Percentiles rank a stretch among this genome's conserved stretches.
phyloP scores from a whole-genome alignment of 2,113 vertebrate species.

The Ploceus nigricollis region DNA sequence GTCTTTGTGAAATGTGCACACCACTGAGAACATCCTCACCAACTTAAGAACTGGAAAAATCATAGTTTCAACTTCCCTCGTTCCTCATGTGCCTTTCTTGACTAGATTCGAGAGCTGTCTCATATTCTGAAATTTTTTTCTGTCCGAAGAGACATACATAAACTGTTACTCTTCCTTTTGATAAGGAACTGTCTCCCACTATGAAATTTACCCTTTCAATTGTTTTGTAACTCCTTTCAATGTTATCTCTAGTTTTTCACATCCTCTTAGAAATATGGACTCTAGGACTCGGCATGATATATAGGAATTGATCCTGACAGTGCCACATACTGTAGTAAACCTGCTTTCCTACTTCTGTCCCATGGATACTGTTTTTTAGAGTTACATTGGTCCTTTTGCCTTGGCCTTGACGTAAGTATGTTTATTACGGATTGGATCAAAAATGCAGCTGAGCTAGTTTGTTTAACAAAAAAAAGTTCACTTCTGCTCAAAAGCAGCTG shows the following conservation, averaged over 20 bases:
- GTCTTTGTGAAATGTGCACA: not conserved
- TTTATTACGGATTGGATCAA: not conserved
- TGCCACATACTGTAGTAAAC: not conserved
- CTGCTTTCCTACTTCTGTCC: not conserved
- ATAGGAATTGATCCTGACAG: not conserved
- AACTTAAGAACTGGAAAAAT: not conserved
- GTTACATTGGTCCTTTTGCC: not conserved
- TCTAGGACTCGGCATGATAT: fast-evolving
- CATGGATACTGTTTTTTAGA: not conserved
- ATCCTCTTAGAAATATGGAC: not conserved
- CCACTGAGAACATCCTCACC: not conserved
- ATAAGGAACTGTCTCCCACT: not conserved
- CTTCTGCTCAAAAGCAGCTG: not conserved
- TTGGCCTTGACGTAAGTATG: not conserved
- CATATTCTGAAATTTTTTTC: not conserved
- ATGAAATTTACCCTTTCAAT: not conserved
- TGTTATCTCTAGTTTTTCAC: not conserved
- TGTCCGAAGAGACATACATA: not conserved
- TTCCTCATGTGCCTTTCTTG: not conserved
- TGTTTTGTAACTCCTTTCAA: not conserved
- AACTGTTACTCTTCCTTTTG: not conserved
- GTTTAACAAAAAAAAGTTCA: not conserved
- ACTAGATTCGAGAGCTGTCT: not conserved
- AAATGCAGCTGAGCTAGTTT: not conserved
- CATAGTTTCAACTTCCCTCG: not conserved